Conservation (phyloP, 2,888 invertebrate species). For the Isotomurus palustris region DNA sequence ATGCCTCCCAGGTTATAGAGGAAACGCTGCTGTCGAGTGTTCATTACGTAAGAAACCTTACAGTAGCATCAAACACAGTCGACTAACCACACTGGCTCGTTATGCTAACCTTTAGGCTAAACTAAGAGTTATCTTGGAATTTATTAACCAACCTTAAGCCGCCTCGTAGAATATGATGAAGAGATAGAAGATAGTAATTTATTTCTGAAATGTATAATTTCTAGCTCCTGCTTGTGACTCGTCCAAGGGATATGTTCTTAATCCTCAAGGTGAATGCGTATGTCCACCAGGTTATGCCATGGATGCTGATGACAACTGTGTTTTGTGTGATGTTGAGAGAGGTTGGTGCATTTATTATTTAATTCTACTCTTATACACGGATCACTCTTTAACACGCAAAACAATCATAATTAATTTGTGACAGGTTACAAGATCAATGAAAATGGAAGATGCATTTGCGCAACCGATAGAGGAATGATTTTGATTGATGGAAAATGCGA, state of each 20-base stretch:
- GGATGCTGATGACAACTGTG: slow-evolving; percentile 71
- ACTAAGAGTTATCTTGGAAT: too few species aligned
- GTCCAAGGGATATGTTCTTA: slow-evolving; percentile 64
- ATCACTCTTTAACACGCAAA: background rate
- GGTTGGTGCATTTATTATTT: slow-evolving; percentile 22
- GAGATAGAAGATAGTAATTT: too few species aligned
- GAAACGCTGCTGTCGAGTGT: slow-evolving; percentile 79
- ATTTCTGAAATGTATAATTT: too few species aligned
- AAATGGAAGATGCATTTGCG: slow-evolving; percentile 76
- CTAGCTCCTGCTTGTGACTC: slow-evolving; percentile 60
- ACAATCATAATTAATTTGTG: background rate
- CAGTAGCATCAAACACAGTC: too few species aligned
- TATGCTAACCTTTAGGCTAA: too few species aligned
- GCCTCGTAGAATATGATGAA: too few species aligned
- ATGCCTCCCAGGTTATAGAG: slow-evolving; percentile 82
- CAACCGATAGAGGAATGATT: slow-evolving; percentile 69
- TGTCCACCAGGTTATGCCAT: slow-evolving; percentile 74
- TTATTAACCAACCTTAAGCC: too few species aligned
- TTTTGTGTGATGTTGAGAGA: slow-evolving; percentile 64
- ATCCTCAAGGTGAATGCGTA: slow-evolving; percentile 63
- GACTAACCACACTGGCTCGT: too few species aligned
- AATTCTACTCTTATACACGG: background rate
- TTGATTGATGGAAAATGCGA: slow-evolving; percentile 73
- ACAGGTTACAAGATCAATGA: slow-evolving; percentile 69
- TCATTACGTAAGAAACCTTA: slow-evolving; percentile 64